Base-by-base conservation (phyloP, 2,113 vertebrate genomes). In the Tachysurus vachellii region DNA sequence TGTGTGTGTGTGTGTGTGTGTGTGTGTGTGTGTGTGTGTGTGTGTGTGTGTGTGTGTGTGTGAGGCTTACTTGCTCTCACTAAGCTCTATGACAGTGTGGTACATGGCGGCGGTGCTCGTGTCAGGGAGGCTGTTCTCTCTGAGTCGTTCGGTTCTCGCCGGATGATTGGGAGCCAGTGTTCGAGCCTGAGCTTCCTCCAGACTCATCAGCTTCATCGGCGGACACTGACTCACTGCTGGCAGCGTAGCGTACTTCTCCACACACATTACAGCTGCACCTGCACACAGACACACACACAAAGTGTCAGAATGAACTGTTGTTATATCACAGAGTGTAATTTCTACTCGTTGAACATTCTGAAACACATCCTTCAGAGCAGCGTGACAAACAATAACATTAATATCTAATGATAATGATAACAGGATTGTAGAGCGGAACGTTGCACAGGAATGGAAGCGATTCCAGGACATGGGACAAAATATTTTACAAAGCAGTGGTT, bases 121-220 rank as follows among this genome's bases (percentile, higher is more conserved):
- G 87, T 99, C 96, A 5, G 98, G 97, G 89, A 98, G 93, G 83
- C 97, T 99, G 90, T 98, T 99, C 89, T 98, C 98, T 85, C 97
- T 93, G 85, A 94, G 94, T 2, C 96, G 95, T 71, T 98, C 97
- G 88, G 92, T 97, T 57, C 96, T 95, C 76, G 97, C 96, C 1
- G 97, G 97, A 86, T 99, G 98, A 88, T 96, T 96, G 4, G 96
- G 96, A 17, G 96, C 95, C 64, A 99, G 91, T 42, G 96, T 97
- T 47, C 97, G 95, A 61, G 97, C 98, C 92, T 99, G 98, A 0
- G 98, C 98, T 92, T 99, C 98, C 88, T 99, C 97, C 88, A 99
- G 94, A 89, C 97, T 98, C 94, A 99, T 96, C 90, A 99, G 92
- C 88, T 99, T 99, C 98, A 99, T 99, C 0, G 97, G 96, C 42